Evolutionary conservation across 2,888 invertebrate species (phyloP).

Genomic region (Linnaemya vulpina): DNA sequence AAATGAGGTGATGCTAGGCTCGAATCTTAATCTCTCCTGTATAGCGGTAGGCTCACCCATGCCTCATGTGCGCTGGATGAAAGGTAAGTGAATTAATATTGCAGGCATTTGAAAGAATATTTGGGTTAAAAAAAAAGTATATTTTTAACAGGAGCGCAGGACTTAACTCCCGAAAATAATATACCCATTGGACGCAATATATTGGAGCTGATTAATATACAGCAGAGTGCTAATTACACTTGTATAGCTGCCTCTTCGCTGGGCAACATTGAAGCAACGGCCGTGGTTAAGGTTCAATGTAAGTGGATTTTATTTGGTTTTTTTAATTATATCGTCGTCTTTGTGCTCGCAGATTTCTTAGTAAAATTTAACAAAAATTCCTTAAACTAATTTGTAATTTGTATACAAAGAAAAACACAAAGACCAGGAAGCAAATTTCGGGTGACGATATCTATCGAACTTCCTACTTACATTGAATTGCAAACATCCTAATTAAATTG

Average conservation of each 20-base stretch:
- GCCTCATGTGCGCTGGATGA: conserved; percentile 97
- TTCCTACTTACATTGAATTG: too few species aligned
- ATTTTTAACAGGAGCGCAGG: conserved; percentile 85
- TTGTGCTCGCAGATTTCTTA: too few species aligned
- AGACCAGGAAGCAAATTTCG: too few species aligned
- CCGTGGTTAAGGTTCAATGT: conserved; percentile 98
- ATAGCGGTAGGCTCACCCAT: conserved; percentile 99
- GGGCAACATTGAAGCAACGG: conserved; percentile 94
- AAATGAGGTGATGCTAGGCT: conserved; percentile 95
- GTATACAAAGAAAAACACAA: too few species aligned
- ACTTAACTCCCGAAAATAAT: conserved; percentile 94
- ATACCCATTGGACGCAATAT: conserved; percentile 94
- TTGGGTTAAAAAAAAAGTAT: background rate
- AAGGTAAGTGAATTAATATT: conserved; percentile 84
- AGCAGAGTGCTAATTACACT: conserved; percentile 97
- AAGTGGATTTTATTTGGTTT: conserved; percentile 81
- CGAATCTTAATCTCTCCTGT: conserved; percentile 95
- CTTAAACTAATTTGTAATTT: too few species aligned
- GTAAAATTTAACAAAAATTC: too few species aligned
- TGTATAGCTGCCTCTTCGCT: conserved; percentile 97
- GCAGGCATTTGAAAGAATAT: background rate
- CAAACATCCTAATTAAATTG: too few species aligned
- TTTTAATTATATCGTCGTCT: background rate
- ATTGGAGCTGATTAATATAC: conserved; percentile 92
- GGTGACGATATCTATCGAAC: too few species aligned